Evolutionary conservation across 2,888 invertebrate species (phyloP).

Genomic region (Chirona hameri): DNA sequence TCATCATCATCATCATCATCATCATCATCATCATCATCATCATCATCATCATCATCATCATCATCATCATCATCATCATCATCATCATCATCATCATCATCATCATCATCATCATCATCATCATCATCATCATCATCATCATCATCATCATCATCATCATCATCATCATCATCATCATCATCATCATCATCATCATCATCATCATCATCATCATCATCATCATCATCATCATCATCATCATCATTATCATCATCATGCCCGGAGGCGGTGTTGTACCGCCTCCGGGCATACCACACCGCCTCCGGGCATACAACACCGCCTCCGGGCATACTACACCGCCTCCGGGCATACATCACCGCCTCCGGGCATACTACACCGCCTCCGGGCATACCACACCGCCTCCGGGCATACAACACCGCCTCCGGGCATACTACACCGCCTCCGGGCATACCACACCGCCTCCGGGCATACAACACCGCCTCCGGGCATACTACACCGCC

Average conservation of each 20-base stretch:
- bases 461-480: too few species aligned
- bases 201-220: conserved; percentile 22
- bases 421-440: too few species aligned
- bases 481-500: too few species aligned
- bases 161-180: conserved; percentile 22
- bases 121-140: conserved; percentile 12
- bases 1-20: conserved; percentile 22
- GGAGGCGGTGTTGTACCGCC: too few species aligned
- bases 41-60: conserved; percentile 22
- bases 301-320: too few species aligned
- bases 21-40: conserved; percentile 22
- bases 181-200: conserved; percentile 22
- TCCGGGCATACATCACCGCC: too few species aligned
- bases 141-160: conserved; percentile 22
- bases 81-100: conserved; percentile 22
- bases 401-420: too few species aligned
- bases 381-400: too few species aligned
- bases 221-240: conserved; percentile 22
- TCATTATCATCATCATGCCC: conserved; percentile 6
- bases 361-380: too few species aligned
- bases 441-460: too few species aligned
- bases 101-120: conserved; percentile 12
- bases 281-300: too few species aligned
- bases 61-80: conserved; percentile 22
- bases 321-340: too few species aligned